Evolutionary conservation across 2,113 vertebrate species (phyloP).

Genomic region (Pachycephala philippinensis): DNA sequence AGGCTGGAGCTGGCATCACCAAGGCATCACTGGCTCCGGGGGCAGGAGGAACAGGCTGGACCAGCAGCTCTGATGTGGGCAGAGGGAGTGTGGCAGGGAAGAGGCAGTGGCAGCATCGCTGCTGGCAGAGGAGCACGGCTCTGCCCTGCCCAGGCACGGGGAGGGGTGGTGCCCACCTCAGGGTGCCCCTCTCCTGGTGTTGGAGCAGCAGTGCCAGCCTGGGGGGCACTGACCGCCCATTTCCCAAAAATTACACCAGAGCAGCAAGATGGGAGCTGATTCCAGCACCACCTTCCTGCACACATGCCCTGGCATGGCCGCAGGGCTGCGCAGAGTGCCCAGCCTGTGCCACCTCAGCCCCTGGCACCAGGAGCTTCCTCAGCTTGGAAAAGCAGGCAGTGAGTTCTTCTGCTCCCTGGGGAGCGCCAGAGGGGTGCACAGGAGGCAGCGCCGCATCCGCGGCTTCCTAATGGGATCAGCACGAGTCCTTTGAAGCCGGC

Average conservation of each 20-base stretch:
- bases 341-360: neutral
- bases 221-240: neutral
- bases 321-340: neutral
- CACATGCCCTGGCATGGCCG: neutral
- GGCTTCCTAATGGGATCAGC: neutral
- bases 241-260: neutral
- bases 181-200: neutral
- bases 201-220: neutral
- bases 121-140: neutral
- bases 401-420: neutral
- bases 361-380: neutral
- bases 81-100: neutral
- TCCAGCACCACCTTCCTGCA: fast-evolving
- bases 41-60: neutral
- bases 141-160: neutral
- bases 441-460: neutral
- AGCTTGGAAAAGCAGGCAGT: fast-evolving
- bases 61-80: neutral
- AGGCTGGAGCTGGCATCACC: neutral
- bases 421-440: neutral
- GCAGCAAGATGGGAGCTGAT: neutral
- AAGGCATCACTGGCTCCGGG: fast-evolving
- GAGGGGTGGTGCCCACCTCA: neutral
- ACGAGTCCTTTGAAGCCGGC: neutral
- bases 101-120: neutral